Evolutionary conservation across 2,113 vertebrate genomes (phyloP).

Genomic region (Anguilla rostrata): DNA sequence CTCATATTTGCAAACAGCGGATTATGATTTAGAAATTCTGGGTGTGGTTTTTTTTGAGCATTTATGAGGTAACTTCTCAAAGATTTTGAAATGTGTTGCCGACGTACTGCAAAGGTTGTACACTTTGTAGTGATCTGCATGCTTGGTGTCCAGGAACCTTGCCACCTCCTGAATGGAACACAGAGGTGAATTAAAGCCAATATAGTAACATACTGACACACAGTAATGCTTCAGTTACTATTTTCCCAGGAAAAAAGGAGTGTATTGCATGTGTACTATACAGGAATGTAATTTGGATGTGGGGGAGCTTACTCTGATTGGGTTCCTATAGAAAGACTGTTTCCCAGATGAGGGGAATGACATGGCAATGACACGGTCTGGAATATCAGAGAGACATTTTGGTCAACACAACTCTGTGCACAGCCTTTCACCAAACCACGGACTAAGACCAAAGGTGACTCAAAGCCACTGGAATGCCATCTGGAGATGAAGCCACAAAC

Average conservation of each 20-base stretch:
- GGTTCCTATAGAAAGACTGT: constrained; percentile 93
- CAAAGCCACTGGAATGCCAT: not conserved
- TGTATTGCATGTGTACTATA: not conserved
- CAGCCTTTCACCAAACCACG: not conserved
- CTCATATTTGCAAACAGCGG: not conserved
- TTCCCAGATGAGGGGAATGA: constrained; percentile 94
- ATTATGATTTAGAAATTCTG: too few species aligned
- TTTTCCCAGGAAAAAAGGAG: too few species aligned
- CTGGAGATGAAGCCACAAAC: not conserved
- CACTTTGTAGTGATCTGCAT: constrained; percentile 85
- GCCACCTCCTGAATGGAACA: constrained; percentile 81
- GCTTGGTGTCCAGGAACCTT: constrained; percentile 89
- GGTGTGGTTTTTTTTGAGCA: too few species aligned
- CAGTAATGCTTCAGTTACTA: too few species aligned
- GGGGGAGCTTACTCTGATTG: constrained; percentile 76
- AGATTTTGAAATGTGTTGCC: not conserved
- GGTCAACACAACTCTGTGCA: not conserved
- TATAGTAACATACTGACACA: not conserved
- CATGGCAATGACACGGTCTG: constrained; percentile 95
- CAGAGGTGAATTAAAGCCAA: not conserved
- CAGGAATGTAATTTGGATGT: not conserved
- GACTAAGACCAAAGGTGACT: not conserved
- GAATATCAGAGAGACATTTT: constrained; percentile 27
- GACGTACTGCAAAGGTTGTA: constrained; percentile 97
- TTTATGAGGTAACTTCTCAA: not conserved